A percentile compares a stretch with the other conserved stretches of the same genome.
phyloP scores from a whole-genome alignment of 1,140 invertebrate species.

The Antheraea mylitta region DNA sequence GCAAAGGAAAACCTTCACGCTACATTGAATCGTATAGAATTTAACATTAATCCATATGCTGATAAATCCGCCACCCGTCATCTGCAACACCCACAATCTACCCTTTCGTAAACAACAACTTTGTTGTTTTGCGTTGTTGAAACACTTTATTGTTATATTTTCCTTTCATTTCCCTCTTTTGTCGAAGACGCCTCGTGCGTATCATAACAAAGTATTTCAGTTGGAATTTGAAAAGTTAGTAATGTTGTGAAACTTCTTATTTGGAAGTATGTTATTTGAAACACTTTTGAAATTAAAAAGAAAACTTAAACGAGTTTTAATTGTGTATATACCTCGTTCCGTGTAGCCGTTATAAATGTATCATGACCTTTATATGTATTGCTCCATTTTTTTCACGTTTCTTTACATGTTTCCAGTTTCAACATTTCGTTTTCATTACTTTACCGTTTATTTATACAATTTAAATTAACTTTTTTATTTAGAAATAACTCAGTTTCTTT shows the following conservation, averaged over 20 bases:
- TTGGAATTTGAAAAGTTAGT: conserved; percentile 21
- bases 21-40: not conserved
- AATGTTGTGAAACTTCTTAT: conserved; percentile 9
- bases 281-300: not conserved
- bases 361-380: not conserved
- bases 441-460: not conserved
- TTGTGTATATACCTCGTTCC: not conserved
- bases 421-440: not conserved
- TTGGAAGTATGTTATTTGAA: conserved; percentile 6
- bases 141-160: conserved; percentile 63
- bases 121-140: conserved; percentile 70
- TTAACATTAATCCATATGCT: not conserved
- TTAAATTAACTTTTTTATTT: not conserved
- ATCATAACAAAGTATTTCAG: conserved; percentile 33
- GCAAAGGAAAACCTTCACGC: not conserved
- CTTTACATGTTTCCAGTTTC: not conserved
- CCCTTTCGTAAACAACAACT: conserved; percentile 55
- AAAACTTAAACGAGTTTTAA: not conserved
- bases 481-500: not conserved
- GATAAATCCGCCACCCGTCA: not conserved
- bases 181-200: conserved; percentile 16
- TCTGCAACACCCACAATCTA: conserved; percentile 20
- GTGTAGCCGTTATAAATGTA: not conserved
- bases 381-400: not conserved
- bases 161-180: conserved; percentile 56